phyloP scores from a whole-genome alignment of 2,888 invertebrate genomes.

The Hetaerina titia region DNA sequence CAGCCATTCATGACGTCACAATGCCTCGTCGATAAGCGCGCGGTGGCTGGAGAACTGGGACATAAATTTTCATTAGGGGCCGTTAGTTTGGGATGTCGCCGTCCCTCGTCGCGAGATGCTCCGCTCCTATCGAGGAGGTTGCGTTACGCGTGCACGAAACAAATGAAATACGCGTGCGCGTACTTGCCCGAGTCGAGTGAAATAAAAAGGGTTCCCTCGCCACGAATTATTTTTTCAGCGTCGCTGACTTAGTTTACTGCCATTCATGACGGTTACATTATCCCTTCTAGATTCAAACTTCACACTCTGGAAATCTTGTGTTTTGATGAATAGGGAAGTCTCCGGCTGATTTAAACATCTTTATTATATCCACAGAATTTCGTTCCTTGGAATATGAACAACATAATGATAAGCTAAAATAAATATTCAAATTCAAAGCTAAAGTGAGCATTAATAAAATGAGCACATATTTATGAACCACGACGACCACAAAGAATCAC shows the following conservation, averaged over 20 bases:
- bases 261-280: not conserved
- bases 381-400: not conserved
- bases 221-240: not conserved
- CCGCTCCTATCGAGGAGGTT: not conserved
- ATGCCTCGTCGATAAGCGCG: slow-evolving; percentile 57
- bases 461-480: too few relatives aligned
- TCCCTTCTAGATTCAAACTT: not conserved
- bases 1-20: slow-evolving; percentile 62
- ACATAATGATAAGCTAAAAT: not conserved
- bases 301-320: not conserved
- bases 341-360: not conserved
- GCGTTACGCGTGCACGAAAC: not conserved
- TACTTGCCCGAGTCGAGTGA: not conserved
- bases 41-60: slow-evolving; percentile 36
- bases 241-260: not conserved
- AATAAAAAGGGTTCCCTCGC: not conserved
- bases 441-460: not conserved
- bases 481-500: too few relatives aligned
- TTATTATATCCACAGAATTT: not conserved
- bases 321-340: not conserved
- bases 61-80: slow-evolving; percentile 61
- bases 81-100: slow-evolving; percentile 24
- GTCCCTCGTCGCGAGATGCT: not conserved
- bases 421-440: not conserved
- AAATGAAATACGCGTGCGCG: slow-evolving; percentile 15